Base-by-base conservation (phyloP, 2,888 invertebrate genomes). In the Brassicogethes aeneus region DNA sequence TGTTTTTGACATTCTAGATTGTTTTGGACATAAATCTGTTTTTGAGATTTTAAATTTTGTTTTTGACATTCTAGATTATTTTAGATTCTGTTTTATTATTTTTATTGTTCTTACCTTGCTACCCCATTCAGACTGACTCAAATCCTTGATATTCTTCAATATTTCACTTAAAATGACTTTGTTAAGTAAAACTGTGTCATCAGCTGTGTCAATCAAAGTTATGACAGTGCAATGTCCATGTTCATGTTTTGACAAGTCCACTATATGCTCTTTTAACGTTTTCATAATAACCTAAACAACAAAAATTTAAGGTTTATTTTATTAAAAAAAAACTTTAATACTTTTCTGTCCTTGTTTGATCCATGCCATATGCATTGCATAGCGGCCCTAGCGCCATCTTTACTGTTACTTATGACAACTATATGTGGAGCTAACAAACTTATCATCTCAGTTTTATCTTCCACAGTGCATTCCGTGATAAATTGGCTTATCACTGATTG, bases 111-210 rank as follows among this genome's bases (percentile, higher is more conserved):
- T 69, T 41, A 94, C 87, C 70, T 85, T 85, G 47, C 85, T 79
- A 0, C 94, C 95, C 76, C 85, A 82, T 61, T 87, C 85, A 60
- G 84, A 81, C 30, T 72, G 70, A 1, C 82, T 81, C 17, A 95
- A 71, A 2, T 82, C 82, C 47, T 77, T 72, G 14, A 87, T 59
- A 44, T 80, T 76, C 17, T 70, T 74, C 17, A 83, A 66, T 46
- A 94, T 69, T 45, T 85, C 83, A 47, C 80, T 71, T 8, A 87
- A 70, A 32, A 89, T 74, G 1, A 83, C 79, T 66, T 95, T 95
- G 57, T 85, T 85, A 14, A 94, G 75, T 0, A 95, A 73, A 40
- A 89, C 87, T 0, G 95, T 96, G 61, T 97, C 96, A 62, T 97
- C 96, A 1, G 93, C 82, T 0, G 80, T 74, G 64, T 96, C 95